phyloP scores from a whole-genome alignment of 1,140 invertebrate genomes.

The Diplogasteroides magnus region DNA sequence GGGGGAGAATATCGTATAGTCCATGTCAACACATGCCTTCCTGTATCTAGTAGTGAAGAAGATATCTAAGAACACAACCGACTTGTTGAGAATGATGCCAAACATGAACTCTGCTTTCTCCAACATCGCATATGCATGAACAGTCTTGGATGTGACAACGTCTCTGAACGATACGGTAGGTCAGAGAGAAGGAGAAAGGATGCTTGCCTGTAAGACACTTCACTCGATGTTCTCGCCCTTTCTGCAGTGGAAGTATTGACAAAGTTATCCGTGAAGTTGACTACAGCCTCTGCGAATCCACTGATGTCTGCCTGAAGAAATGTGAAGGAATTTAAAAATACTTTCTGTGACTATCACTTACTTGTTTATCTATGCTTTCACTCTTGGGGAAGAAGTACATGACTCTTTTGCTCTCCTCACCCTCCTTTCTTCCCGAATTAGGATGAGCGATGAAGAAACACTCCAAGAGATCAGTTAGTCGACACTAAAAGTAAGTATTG shows the following conservation, averaged over 20 bases:
- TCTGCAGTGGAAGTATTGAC: background rate
- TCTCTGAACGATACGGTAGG: constrained; percentile 16
- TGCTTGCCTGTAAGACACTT: constrained; percentile 6
- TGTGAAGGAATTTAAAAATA: background rate
- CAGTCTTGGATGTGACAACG: constrained; percentile 27
- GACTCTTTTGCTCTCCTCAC: constrained; percentile 29
- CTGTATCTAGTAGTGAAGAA: constrained; percentile 8
- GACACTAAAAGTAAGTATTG: background rate
- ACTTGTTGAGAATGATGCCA: constrained; percentile 22
- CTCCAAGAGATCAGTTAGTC: constrained; percentile 30
- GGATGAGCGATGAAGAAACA: constrained; percentile 37
- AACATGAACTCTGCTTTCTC: constrained; percentile 32
- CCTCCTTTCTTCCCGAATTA: constrained; percentile 30
- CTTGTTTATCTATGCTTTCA: constrained; percentile 29
- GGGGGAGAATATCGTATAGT: constrained; percentile 28
- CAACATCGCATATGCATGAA: constrained; percentile 30
- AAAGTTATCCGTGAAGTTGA: constrained; percentile 38
- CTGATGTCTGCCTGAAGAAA: constrained; percentile 31
- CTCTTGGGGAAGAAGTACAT: constrained; percentile 35
- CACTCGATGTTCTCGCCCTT: background rate
- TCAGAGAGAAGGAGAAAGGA: background rate
- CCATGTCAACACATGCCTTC: constrained; percentile 15
- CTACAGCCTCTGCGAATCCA: constrained; percentile 35
- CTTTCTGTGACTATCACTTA: background rate
- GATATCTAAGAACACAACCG: background rate